Evolutionary conservation across 2,888 invertebrate genomes (phyloP), one percentile per base, ranked within the genome.

Genomic region (Oscheius sp.): DNA sequence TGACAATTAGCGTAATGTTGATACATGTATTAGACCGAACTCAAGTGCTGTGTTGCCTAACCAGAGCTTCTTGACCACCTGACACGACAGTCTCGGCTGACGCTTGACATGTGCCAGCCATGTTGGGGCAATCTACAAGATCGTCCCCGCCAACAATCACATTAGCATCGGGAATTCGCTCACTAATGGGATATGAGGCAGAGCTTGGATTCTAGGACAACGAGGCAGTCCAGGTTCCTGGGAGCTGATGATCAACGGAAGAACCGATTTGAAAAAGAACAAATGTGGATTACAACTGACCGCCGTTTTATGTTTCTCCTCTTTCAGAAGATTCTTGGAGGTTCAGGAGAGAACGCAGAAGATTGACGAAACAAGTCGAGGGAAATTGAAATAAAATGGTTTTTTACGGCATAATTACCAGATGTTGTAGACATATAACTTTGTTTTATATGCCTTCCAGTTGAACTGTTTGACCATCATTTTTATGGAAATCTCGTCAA

Each of bases 291-390:
- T 21, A 21, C 21, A 21, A 21, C 21, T 21, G 21, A 21, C 21
- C 21, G 21, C 21, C 21, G 21, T 21, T 21, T 21, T 21, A 21
- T 21, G 21, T 21, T 21, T 21, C 21, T 21, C 21, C 21, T 21
- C 21, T 21, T 21, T 21, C 21, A 21, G 21, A 21, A 21, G 21
- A 21, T 21, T 21, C 21, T 21, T 21, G 21, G 21, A 21, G 21
- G 21, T 21, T 21, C 21, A 21, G 21, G 21, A 21, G 21, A 21
- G 21, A 21, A 87, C 62, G 33, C 71, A 81, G 5, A 85, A 73
- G 2, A 86, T 83, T 62, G 84, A 82, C 29, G 86, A 37, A 74
- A 87, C 86, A 37, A 85, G 87, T 0, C 82, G 77, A 11, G 87
- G 75, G 47, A 87, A 77, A 74, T 85, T 85, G 11, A 85, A 77